Evolutionary conservation across 2,113 vertebrate genomes (phyloP).

Genomic region (Rhabdomys dilectus): DNA sequence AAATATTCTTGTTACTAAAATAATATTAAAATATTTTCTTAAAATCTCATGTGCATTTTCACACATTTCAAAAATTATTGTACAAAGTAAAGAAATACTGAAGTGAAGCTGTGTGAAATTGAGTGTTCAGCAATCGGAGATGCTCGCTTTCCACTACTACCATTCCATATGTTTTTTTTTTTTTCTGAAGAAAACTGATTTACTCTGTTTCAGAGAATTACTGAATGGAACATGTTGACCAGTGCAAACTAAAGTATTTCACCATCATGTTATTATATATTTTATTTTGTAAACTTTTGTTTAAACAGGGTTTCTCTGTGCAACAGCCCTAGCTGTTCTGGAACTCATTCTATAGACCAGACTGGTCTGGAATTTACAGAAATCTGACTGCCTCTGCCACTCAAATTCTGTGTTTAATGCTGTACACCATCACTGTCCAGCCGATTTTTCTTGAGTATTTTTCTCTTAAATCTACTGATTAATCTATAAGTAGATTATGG

Average conservation of each 20-base stretch:
- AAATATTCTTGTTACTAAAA: not conserved
- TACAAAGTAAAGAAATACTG: not conserved
- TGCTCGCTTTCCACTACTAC: not conserved
- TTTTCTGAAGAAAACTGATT: not conserved
- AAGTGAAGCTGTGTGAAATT: not conserved
- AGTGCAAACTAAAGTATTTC: not conserved
- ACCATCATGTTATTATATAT: not conserved
- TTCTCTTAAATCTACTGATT: not conserved
- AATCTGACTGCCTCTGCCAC: too few relatives aligned
- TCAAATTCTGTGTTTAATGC: not conserved
- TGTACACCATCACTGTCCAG: fast-evolving
- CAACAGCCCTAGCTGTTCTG: too few relatives aligned
- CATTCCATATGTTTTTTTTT: not conserved
- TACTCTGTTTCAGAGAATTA: not conserved
- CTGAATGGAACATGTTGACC: not conserved
- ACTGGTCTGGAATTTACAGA: not conserved
- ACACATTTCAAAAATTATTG: not conserved
- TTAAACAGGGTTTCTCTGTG: not conserved
- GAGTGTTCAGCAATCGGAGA: not conserved
- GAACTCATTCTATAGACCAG: not conserved
- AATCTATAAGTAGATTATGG: too few relatives aligned
- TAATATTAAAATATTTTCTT: not conserved
- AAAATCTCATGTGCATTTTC: not conserved
- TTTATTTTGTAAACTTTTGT: not conserved
- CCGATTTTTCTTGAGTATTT: not conserved